These are phyloP conservation scores for Danio choprae DNA, from an alignment of 2,797 vertebrate species.

Conservation along the genomic window DNA sequence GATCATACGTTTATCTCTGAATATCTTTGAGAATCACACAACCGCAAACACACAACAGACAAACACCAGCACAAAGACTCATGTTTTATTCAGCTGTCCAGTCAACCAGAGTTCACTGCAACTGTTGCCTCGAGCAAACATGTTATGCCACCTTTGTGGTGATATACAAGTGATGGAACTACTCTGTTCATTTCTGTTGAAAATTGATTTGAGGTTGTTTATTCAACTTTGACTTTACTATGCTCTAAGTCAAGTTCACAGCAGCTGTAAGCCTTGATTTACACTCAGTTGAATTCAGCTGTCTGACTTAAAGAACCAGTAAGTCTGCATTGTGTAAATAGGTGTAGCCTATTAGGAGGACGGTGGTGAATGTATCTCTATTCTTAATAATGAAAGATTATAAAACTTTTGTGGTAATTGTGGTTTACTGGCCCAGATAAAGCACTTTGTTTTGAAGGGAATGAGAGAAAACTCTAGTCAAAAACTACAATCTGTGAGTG, in stretches of 20 bases:
- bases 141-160: slow-evolving; percentile 22
- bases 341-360: not conserved
- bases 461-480: not conserved
- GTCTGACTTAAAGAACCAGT: not conserved
- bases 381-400: not conserved
- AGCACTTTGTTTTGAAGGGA: slow-evolving; percentile 7
- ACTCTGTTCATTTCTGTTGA: not conserved
- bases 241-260: not conserved
- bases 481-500: slow-evolving; percentile 16
- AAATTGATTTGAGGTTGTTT: slow-evolving; percentile 8
- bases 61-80: slow-evolving; percentile 36
- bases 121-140: slow-evolving; percentile 35
- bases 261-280: not conserved
- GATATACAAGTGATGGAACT: slow-evolving; percentile 1
- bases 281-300: not conserved
- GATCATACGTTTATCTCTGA: slow-evolving; percentile 9
- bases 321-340: not conserved
- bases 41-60: slow-evolving; percentile 4
- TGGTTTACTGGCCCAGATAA: slow-evolving; percentile 19
- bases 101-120: slow-evolving; percentile 47
- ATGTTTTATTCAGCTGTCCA: slow-evolving; percentile 53
- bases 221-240: not conserved
- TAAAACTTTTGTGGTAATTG: not conserved
- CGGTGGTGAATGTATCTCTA: not conserved
- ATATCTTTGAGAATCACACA: slow-evolving; percentile 19